These are phyloP conservation scores for Melanostoma scalare DNA, from an alignment of 2,888 invertebrate genomes.

Conservation along the genomic window DNA sequence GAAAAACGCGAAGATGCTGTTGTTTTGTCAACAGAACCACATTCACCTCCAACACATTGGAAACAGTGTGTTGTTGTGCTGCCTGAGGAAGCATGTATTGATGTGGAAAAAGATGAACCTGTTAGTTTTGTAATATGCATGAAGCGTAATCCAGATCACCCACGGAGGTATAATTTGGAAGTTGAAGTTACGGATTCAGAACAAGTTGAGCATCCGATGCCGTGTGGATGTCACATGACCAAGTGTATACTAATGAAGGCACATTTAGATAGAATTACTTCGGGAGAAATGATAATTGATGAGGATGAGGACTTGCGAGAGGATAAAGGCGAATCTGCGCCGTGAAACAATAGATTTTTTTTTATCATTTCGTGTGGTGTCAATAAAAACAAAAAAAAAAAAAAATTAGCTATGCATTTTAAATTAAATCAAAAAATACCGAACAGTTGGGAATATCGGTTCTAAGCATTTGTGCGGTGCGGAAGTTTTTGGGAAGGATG, in stretches of 20 bases:
- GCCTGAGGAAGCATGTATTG: conserved; percentile 85
- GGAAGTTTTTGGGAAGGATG: too few relatives aligned
- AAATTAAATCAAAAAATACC: too few relatives aligned
- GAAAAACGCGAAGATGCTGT: conserved; percentile 83
- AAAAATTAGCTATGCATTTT: too few relatives aligned
- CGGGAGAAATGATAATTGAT: conserved; percentile 52
- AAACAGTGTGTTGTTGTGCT: conserved; percentile 94
- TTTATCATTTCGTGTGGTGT: too few relatives aligned
- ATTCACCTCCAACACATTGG: conserved; percentile 92
- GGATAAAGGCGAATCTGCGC: background rate
- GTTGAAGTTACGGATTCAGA: conserved; percentile 88
- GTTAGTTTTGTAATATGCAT: conserved; percentile 87
- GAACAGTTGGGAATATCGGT: too few relatives aligned
- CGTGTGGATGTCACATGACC: conserved; percentile 89
- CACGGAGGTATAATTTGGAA: conserved; percentile 85
- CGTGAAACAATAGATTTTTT: too few relatives aligned
- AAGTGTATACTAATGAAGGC: conserved; percentile 89
- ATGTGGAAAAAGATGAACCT: conserved; percentile 83
- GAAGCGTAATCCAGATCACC: conserved; percentile 78
- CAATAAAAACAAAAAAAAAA: too few relatives aligned
- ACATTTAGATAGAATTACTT: conserved; percentile 78
- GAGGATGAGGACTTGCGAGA: conserved; percentile 16
- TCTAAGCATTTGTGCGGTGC: too few relatives aligned
- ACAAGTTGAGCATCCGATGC: conserved; percentile 88
- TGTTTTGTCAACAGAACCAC: conserved; percentile 91